phyloP scores from a whole-genome alignment of 2,888 invertebrate species.

The Laothoe populi region DNA sequence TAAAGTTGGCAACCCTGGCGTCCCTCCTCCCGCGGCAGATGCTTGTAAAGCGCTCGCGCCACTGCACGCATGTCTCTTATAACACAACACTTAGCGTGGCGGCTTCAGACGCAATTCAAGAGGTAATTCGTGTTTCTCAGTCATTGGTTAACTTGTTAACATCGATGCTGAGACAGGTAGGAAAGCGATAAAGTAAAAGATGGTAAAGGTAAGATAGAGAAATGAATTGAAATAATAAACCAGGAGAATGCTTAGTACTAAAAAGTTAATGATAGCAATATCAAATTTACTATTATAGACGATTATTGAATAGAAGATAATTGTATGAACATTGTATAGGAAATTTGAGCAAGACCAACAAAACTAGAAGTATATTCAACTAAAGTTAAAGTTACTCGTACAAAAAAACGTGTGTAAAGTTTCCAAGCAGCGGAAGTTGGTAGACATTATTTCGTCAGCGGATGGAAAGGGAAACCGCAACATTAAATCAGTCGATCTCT shows the following conservation, averaged over 20 bases:
- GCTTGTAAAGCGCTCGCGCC: slow-evolving; percentile 70
- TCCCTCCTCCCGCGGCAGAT: slow-evolving; percentile 65
- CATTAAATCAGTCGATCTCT: background rate
- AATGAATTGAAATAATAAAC: no score
- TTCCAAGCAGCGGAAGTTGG: slow-evolving; percentile 19
- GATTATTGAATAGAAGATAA: background rate
- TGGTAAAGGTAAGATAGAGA: no score
- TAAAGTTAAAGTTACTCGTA: background rate
- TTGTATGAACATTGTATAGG: no score
- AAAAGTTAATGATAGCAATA: no score
- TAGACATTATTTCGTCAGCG: slow-evolving; percentile 16
- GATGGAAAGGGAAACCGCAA: slow-evolving; percentile 10
- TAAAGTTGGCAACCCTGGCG: background rate
- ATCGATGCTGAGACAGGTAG: background rate
- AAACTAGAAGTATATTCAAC: background rate
- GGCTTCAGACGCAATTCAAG: slow-evolving; percentile 8
- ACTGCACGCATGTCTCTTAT: slow-evolving; percentile 59
- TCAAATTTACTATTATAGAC: no score
- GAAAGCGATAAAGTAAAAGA: background rate
- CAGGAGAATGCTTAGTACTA: no score
- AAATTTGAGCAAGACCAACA: slow-evolving; percentile 1
- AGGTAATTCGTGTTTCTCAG: slow-evolving; percentile 29
- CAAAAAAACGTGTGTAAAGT: slow-evolving; percentile 11
- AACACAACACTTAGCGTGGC: slow-evolving; percentile 35
- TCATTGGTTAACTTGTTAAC: background rate